Percentiles rank a stretch among this genome's conserved stretches.
Conservation (phyloP, 1,140 invertebrate species). For the Tetramorium parvispinum region DNA sequence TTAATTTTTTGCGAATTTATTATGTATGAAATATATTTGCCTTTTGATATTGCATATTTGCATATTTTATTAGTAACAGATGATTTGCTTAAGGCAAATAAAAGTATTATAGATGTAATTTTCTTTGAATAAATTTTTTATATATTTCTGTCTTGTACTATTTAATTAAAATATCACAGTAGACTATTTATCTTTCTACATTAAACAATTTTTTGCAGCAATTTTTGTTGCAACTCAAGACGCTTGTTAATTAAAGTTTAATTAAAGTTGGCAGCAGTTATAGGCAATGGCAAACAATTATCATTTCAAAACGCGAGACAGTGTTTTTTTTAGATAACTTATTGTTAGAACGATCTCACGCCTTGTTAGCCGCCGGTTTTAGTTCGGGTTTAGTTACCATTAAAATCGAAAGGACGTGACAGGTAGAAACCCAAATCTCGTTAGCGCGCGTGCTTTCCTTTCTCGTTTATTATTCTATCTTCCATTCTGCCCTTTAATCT, state of each 20-base stretch:
- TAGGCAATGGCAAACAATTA: not conserved
- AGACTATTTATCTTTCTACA: not conserved
- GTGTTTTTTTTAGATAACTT: not conserved
- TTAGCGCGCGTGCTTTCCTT: conserved; percentile 5
- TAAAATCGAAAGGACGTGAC: conserved; percentile 12
- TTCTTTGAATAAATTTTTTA: conserved; percentile 1
- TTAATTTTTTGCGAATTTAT: not conserved
- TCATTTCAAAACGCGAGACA: not conserved
- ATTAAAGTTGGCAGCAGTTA: not conserved
- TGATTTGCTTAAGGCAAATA: not conserved
- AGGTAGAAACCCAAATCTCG: conserved; percentile 43
- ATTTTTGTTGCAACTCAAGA: not conserved
- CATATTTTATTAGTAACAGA: conserved; percentile 3
- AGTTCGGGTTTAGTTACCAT: conserved; percentile 7
- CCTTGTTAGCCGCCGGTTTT: conserved; percentile 8
- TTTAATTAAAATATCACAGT: not conserved
- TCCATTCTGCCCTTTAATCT: conserved; percentile 24
- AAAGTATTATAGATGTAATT: not conserved
- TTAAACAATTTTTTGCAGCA: not conserved
- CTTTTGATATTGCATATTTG: not conserved
- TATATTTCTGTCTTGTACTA: not conserved
- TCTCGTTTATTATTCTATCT: conserved; percentile 39
- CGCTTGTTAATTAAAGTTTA: not conserved
- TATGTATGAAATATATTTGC: not conserved
- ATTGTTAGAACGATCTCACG: not conserved